Evolutionary conservation across 2,888 invertebrate genomes (phyloP).

Genomic region (Cryptocephalus primarius): DNA sequence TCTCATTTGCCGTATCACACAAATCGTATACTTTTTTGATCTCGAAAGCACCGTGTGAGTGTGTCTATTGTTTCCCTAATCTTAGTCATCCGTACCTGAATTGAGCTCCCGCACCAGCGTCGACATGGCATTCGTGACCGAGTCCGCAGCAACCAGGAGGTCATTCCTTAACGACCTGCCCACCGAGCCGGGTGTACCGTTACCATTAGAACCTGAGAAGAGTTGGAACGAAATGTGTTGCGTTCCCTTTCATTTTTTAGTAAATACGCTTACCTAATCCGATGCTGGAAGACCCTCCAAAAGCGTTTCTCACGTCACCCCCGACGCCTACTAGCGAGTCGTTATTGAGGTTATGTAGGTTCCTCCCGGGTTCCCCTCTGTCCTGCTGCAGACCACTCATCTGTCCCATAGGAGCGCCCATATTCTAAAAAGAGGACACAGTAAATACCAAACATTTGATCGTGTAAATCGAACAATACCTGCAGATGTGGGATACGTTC

Average conservation of each 20-base stretch:
- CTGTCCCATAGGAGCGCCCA: constrained; percentile 4
- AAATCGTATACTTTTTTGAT: constrained; percentile 1
- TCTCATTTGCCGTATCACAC: too few species aligned
- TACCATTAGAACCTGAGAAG: constrained; percentile 28
- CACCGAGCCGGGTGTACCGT: constrained; percentile 33
- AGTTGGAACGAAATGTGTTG: neutral
- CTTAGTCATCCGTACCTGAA: constrained; percentile 53
- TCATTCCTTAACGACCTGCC: constrained; percentile 69
- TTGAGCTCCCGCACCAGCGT: constrained; percentile 92
- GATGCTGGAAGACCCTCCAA: constrained; percentile 28
- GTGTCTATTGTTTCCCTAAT: neutral
- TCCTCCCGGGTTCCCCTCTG: constrained; percentile 26
- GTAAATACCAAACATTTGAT: too few species aligned
- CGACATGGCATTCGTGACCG: constrained; percentile 96
- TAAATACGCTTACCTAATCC: constrained; percentile 19
- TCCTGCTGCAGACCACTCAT: constrained; percentile 23
- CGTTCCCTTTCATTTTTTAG: neutral
- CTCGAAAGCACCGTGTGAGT: constrained; percentile 8
- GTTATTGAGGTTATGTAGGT: constrained; percentile 20
- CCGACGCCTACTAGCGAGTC: constrained; percentile 45
- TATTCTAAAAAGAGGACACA: neutral
- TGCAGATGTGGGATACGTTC: constrained; percentile 16
- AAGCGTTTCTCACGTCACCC: constrained; percentile 47
- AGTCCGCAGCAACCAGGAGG: constrained; percentile 90
- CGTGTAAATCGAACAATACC: neutral